phyloP scores from a whole-genome alignment of 2,797 vertebrate genomes.

The Graptemys geographica region DNA sequence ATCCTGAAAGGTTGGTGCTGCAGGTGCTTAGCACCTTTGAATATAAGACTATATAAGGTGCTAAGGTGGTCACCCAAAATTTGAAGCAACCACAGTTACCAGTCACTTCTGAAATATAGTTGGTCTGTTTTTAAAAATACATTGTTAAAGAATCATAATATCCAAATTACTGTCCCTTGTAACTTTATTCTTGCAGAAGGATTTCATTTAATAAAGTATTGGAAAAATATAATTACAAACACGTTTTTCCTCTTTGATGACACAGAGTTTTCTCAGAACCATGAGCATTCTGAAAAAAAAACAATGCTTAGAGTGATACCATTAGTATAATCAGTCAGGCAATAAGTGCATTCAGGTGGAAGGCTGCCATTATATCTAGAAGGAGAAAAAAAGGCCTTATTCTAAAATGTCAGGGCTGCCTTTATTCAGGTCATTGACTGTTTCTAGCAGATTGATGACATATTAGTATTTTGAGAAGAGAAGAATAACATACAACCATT shows the following conservation, averaged over 20 bases:
- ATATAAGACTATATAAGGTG: not conserved
- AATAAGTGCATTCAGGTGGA: slow-evolving; percentile 42
- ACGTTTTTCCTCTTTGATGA: not conserved
- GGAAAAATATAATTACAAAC: not conserved
- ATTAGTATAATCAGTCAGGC: slow-evolving; percentile 24
- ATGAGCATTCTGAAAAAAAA: slow-evolving; percentile 25
- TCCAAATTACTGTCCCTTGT: not conserved
- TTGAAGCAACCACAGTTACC: not conserved
- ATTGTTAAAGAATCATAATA: not conserved
- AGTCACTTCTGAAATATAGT: not conserved
- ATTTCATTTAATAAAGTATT: not conserved
- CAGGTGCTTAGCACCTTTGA: not conserved
- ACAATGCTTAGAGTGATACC: not conserved
- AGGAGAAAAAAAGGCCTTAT: not conserved
- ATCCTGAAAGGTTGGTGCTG: not conserved
- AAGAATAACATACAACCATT: slow-evolving; percentile 36
- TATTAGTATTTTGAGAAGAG: slow-evolving; percentile 38
- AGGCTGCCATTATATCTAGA: slow-evolving; percentile 27
- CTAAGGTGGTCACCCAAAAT: not conserved
- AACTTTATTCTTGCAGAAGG: not conserved
- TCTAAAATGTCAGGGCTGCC: slow-evolving; percentile 71
- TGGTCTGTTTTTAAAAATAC: not conserved
- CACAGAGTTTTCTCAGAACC: not conserved
- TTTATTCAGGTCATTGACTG: slow-evolving; percentile 63
- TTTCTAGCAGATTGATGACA: slow-evolving; percentile 59